phyloP scores from a whole-genome alignment of 2,113 vertebrate genomes.

The human (Homo sapiens) region DNA sequence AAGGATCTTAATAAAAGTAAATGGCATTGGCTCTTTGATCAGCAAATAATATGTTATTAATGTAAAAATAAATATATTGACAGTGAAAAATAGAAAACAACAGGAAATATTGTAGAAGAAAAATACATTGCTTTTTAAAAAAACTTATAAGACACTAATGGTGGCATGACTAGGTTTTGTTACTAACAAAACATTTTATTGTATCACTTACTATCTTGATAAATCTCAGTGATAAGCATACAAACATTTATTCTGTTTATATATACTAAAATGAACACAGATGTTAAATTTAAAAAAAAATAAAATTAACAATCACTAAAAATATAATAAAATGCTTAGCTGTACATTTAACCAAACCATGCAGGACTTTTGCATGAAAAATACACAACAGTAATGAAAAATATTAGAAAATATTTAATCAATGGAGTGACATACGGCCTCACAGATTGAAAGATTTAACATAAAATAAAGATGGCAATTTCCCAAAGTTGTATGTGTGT shows the following conservation, averaged over 20 bases:
- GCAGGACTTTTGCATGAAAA: no score
- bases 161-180: background rate
- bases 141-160: background rate
- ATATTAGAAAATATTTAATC: background rate
- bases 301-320: background rate
- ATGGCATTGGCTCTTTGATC: background rate
- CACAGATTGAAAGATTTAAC: background rate
- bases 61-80: background rate
- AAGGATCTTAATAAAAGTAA: background rate
- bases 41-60: background rate
- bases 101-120: background rate
- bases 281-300: background rate
- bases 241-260: background rate
- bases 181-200: background rate
- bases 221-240: background rate
- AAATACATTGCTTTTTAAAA: background rate
- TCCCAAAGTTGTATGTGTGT: background rate
- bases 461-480: background rate
- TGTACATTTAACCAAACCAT: background rate
- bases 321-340: background rate
- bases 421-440: background rate
- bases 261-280: background rate
- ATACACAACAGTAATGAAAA: background rate
- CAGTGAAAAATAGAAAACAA: background rate
- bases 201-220: background rate